phyloP scores from a whole-genome alignment of 2,113 vertebrate species.

The Epinephelus moara region DNA sequence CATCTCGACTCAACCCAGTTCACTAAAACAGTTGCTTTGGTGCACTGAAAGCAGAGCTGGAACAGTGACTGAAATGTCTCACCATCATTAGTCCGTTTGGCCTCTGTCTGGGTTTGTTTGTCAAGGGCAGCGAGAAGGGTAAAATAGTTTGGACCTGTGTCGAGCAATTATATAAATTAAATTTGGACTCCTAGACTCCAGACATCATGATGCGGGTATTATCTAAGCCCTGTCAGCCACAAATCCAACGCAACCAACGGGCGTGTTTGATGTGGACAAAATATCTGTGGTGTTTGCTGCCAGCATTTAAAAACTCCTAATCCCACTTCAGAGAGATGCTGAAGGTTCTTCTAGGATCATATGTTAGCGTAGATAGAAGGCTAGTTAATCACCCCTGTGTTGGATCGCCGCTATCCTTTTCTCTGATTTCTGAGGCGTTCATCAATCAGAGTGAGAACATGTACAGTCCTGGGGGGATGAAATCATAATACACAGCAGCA shows the following conservation, averaged over 20 bases:
- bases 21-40: constrained; percentile 46
- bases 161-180: constrained; percentile 56
- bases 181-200: constrained; percentile 39
- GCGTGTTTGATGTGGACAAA: constrained; percentile 62
- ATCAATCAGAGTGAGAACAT: constrained; percentile 66
- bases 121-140: constrained; percentile 57
- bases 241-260: constrained; percentile 33
- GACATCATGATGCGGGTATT: constrained; percentile 46
- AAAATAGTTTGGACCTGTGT: constrained; percentile 35
- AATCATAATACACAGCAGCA: constrained; percentile 42
- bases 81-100: constrained; percentile 25
- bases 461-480: constrained; percentile 45
- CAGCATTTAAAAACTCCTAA: constrained; percentile 62
- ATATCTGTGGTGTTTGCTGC: constrained; percentile 49
- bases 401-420: constrained; percentile 39
- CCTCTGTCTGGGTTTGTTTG: constrained; percentile 44
- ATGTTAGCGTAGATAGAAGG: constrained; percentile 59
- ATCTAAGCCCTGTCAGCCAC: constrained; percentile 44
- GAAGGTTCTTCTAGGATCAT: constrained; percentile 71
- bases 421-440: constrained; percentile 65
- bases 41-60: constrained; percentile 30
- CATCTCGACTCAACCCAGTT: constrained; percentile 60
- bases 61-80: constrained; percentile 34
- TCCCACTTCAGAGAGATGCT: constrained; percentile 70
- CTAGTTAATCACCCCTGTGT: constrained; percentile 68